Base-by-base conservation (phyloP, 1,140 invertebrate genomes). In the Drosophila pruinosa region DNA sequence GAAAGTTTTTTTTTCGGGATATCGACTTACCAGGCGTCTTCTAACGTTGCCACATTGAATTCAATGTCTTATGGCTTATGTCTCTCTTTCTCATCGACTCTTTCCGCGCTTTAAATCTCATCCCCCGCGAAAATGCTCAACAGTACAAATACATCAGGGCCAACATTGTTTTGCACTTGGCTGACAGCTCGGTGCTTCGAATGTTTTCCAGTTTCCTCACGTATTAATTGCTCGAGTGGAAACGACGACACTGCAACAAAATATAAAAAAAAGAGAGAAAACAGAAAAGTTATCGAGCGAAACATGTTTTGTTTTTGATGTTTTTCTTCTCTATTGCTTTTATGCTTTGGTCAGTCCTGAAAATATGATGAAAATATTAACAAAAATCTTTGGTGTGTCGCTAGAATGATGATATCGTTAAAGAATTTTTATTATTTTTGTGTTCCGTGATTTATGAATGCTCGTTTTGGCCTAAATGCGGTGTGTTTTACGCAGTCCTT, bases 221-320 rank as follows among this genome's bases (percentile, higher is more conserved):
- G 81, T 85, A 85, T 85, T 85, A 85, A 85, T 85, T 85, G 81
- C 81, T 81, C 78, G 85, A 85, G 79, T 83, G 72, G 78, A 82
- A 82, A 72, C 78, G 78, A 78, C 78, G 71, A 72, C 72, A 81
- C 64, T 56, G 58, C 75, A 43, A 52, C 2, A 47, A 39, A 7
- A 75, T 24, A 43, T 28, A 36, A 45, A 65, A 43, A 56, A 22
- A 14, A 39, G 34, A 38, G 41, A 36, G 26, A 28, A 36, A 34
- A 34, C 41, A 43, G 70, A 63, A 57, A 72, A 72, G 54, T 45
- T 77, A 86, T 85, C 80, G 81, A 80, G 72, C 80, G 73, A 86
- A 75, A 68, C 80, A 85, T 70, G 67, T 63, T 54, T 62, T 85
- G 76, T 85, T 85, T 86, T 69, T 86, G 73, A 74, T 80, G 69